phyloP scores from a whole-genome alignment of 2,888 invertebrate species.

The Hyalella azteca region DNA sequence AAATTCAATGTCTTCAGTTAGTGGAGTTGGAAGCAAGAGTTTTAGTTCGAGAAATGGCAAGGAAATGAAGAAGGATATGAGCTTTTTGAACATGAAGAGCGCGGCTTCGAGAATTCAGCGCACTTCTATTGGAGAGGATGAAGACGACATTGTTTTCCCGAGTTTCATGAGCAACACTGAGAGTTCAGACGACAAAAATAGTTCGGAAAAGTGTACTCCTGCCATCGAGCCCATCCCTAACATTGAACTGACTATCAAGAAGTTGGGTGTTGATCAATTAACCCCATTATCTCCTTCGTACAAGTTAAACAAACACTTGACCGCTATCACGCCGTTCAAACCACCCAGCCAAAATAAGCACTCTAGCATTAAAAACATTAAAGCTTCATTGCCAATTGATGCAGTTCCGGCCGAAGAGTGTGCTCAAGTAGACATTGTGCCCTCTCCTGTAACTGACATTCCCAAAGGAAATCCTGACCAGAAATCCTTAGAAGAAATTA shows the following conservation, averaged over 20 bases:
- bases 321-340: conserved; percentile 33
- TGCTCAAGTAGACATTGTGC: too few species aligned
- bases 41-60: not conserved
- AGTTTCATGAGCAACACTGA: conserved; percentile 22
- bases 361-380: conserved; percentile 2
- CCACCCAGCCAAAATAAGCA: conserved; percentile 10
- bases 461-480: too few species aligned
- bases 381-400: not conserved
- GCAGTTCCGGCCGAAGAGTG: not conserved
- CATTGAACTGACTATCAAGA: conserved; percentile 37
- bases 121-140: not conserved
- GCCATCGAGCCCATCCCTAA: not conserved
- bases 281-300: not conserved
- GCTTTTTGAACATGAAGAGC: conserved; percentile 26
- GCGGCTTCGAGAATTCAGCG: not conserved
- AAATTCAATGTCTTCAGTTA: conserved; percentile 17
- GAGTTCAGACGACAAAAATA: not conserved
- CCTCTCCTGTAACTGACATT: too few species aligned
- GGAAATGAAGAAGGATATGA: not conserved
- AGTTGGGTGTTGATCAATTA: not conserved
- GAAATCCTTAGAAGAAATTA: too few species aligned
- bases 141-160: conserved; percentile 33
- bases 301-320: conserved; percentile 22
- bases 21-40: not conserved
- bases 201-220: not conserved